phyloP scores from a whole-genome alignment of 2,113 vertebrate species.

The Poicephalus gulielmi region DNA sequence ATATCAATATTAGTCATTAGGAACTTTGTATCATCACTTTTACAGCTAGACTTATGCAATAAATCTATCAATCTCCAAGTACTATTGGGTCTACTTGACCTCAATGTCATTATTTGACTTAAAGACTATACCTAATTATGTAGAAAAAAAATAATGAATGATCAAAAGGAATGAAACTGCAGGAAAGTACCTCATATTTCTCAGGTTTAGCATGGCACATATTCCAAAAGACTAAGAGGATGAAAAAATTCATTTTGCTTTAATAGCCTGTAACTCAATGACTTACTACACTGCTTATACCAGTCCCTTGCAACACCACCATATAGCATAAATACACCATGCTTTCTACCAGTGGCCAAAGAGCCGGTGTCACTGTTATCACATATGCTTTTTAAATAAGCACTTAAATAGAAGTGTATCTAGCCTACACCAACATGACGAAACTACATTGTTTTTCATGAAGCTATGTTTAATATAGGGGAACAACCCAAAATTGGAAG shows the following conservation, averaged over 20 bases:
- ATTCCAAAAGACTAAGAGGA: not conserved
- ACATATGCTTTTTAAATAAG: not conserved
- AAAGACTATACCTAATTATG: not conserved
- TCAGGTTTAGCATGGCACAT: not conserved
- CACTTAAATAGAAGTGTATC: not conserved
- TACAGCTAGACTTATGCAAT: not conserved
- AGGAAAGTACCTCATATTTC: not conserved
- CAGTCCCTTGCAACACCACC: not conserved
- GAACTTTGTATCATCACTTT: not conserved
- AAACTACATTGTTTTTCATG: not conserved
- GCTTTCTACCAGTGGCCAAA: not conserved
- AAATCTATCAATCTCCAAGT: not conserved
- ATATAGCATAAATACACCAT: accelerated
- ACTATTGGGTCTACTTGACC: not conserved
- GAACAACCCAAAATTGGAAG: not conserved
- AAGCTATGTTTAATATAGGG: not conserved
- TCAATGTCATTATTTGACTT: not conserved
- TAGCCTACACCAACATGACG: not conserved
- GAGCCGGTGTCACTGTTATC: not conserved
- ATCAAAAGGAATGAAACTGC: not conserved
- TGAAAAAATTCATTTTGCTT: not conserved
- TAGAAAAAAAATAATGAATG: not conserved
- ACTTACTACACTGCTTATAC: not conserved
- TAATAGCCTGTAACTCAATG: not conserved
- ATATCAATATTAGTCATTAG: not conserved